These are phyloP conservation scores for Clangula hyemalis DNA, from an alignment of 2,797 vertebrate genomes.

Conservation along the genomic window DNA sequence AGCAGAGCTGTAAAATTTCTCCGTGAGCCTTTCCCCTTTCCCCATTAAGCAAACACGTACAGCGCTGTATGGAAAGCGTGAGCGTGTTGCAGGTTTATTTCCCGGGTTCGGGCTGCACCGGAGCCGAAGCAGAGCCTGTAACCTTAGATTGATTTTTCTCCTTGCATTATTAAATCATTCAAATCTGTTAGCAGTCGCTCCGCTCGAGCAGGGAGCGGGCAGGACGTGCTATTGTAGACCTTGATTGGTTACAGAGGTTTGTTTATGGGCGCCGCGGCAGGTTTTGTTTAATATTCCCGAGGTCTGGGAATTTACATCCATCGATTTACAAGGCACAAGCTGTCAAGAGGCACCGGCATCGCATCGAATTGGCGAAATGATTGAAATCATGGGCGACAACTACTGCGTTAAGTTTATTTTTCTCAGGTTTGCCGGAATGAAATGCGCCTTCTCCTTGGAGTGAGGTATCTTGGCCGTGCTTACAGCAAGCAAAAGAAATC, in stretches of 20 bases:
- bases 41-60: accelerated
- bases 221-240: background rate
- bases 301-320: background rate
- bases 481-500: background rate
- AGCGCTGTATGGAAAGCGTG: background rate
- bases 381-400: background rate
- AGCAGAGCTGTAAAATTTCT: background rate
- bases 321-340: background rate
- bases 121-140: background rate
- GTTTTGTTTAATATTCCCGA: background rate
- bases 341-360: background rate
- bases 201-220: background rate
- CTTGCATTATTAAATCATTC: background rate
- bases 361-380: background rate
- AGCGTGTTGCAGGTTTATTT: background rate
- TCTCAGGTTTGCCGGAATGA: constrained; percentile 2
- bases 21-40: background rate
- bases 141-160: background rate
- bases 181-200: background rate
- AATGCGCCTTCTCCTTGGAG: background rate
- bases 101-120: background rate
- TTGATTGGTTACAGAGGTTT: background rate
- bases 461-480: background rate
- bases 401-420: background rate
- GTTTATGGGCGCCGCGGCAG: background rate